These are phyloP conservation scores for Phthorimaea operculella DNA, from an alignment of 1,140 invertebrate species.

Conservation along the genomic window DNA sequence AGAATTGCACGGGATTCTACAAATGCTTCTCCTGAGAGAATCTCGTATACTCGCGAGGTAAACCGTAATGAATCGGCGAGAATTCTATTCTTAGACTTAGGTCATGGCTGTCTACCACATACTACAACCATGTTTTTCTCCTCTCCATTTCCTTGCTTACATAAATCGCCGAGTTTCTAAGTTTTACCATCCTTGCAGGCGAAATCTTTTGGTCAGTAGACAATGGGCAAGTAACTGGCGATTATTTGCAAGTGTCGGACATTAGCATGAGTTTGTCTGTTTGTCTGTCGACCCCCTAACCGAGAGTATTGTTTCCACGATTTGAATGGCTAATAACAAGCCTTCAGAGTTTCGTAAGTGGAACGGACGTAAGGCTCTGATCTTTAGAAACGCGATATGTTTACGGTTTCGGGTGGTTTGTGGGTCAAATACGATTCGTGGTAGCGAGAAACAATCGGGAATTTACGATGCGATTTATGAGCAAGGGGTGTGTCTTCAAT, in stretches of 20 bases:
- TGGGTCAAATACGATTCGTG: slow-evolving; percentile 6
- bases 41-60: not conserved
- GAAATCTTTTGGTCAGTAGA: slow-evolving; percentile 34
- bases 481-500: not conserved
- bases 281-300: slow-evolving; percentile 32
- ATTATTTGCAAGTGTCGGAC: slow-evolving; percentile 42
- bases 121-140: no score
- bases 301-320: slow-evolving; percentile 37
- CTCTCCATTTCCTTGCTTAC: not conserved
- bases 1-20: not conserved
- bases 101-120: no score
- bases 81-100: no score
- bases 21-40: not conserved
- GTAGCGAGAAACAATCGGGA: not conserved
- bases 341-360: slow-evolving; percentile 45
- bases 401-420: slow-evolving; percentile 21
- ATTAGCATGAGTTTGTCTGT: slow-evolving; percentile 40
- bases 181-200: not conserved
- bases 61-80: no score
- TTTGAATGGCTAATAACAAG: slow-evolving; percentile 49
- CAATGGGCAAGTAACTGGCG: slow-evolving; percentile 33
- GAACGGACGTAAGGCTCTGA: slow-evolving; percentile 26
- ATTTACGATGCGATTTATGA: not conserved
- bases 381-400: slow-evolving; percentile 25
- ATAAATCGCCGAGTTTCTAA: not conserved